These are phyloP conservation scores for Volucella inflata DNA, from an alignment of 2,888 invertebrate species.

Conservation along the genomic window DNA sequence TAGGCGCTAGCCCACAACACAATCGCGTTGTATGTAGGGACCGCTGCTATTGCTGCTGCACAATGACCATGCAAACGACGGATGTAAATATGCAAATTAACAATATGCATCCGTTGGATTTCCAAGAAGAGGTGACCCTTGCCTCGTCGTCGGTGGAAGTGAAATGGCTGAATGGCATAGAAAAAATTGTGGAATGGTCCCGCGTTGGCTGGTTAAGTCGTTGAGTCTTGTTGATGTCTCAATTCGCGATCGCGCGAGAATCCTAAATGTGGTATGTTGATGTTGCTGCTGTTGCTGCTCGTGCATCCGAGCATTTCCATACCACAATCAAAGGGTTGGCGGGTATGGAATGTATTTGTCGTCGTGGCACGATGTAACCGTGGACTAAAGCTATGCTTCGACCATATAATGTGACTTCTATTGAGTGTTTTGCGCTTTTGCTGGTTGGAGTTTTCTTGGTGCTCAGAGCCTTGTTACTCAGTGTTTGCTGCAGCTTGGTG, in stretches of 20 bases:
- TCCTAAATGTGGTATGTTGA: constrained; percentile 71
- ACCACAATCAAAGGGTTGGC: constrained; percentile 78
- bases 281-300: constrained; percentile 74
- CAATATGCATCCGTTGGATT: constrained; percentile 75
- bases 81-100: constrained; percentile 76
- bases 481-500: constrained; percentile 4
- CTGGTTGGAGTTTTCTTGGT: constrained; percentile 12
- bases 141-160: constrained; percentile 20
- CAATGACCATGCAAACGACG: constrained; percentile 75
- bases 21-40: constrained; percentile 53
- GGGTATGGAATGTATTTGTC: constrained; percentile 74
- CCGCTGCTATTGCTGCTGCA: constrained; percentile 40
- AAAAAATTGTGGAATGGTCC: constrained; percentile 40
- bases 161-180: too few species aligned
- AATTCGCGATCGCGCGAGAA: constrained; percentile 73
- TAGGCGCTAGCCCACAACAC: constrained; percentile 76
- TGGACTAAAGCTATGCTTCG: constrained; percentile 59
- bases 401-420: constrained; percentile 72
- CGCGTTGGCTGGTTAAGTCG: constrained; percentile 55
- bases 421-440: constrained; percentile 71
- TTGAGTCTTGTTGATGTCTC: constrained; percentile 70
- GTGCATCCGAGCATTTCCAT: constrained; percentile 82
- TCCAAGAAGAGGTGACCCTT: constrained; percentile 70
- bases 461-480: background rate
- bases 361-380: constrained; percentile 70